Evolutionary conservation across 2,888 invertebrate species (phyloP), one percentile per base, ranked within the genome.

Genomic region (Galeruca laticollis): DNA sequence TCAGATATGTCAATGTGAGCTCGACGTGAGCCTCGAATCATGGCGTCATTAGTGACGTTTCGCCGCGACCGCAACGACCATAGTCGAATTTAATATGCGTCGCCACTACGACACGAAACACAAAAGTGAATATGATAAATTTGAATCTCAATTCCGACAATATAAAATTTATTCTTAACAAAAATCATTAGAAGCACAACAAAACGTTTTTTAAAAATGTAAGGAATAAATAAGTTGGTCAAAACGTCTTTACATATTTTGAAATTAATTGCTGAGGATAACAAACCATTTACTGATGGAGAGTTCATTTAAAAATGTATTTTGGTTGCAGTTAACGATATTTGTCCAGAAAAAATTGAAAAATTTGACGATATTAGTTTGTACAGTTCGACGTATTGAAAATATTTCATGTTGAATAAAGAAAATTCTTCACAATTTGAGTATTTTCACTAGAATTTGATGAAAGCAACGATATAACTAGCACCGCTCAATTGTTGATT

Each of bases 321-420:
- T 62, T 69, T 66, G 60, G 66, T 57, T 57, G 69, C 61, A 54
- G 69, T 56, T 57, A 64, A 69, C 60, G 71, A 69, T 54, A 60
- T 71, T 65, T 69, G 65, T 66, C 71, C 61, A 40, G 62, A 66
- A 54, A 69, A 71, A 60, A 65, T 60, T 54, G 69, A 60, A 26
- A 60, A 54, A 69, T 66, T 69, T 71, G 65, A 71, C 68, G 60
- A 71, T 68, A 65, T 71, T 64, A 71, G 71, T 69, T 60, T 69
- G 47, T 69, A 40, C 2, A 11, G 13, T 10, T 40, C 13, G 1
- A 40, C 1, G 3, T 40, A 40, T 40, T 40, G 40, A 40, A 40
- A 40, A 40, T 40, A 2, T 1, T 1, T 40, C 3, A 40, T 40
- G 3, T 40, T 40, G 10, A 40, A 2, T 40, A 2, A 40, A 40